Base-by-base conservation (phyloP, 2,113 vertebrate genomes). In the Ctenodactylus gundi region DNA sequence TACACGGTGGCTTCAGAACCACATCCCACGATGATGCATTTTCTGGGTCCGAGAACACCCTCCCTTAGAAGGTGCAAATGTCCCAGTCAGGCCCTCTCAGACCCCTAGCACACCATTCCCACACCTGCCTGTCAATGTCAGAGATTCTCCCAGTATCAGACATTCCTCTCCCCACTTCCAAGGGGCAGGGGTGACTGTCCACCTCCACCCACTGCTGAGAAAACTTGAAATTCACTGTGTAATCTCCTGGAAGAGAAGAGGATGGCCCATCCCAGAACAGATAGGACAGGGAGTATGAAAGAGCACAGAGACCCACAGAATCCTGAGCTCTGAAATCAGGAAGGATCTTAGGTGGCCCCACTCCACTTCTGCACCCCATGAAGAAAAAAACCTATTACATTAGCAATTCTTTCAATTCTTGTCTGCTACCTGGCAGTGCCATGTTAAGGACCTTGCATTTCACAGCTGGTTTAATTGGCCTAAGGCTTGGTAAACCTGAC, bases 381-480 rank as follows among this genome's bases (percentile, higher is more conserved):
- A 13, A 34, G 11, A 80, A 53, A 46, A 44, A 1, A 0, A 23
- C 83, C 15, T 4, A 58, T 53, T 17, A 44, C 11, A 29, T 11
- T 20, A 65, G 18, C 34, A n/a, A 67, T 9, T 34, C 34, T 3
- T 44, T 75, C n/a, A 49, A 7, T 20, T 1, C n/a, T 49, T 1
- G 3, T 21, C 49, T 8, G 9, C 46, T 11, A 1, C 18, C 53
- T 41, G 39, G n/a, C 62, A 58, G 55, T 15, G 18, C 55, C 0
- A 0, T 15, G 25, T 67, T 76, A 18, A 75, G 77, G 67, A 14
- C 49, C 77, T 72, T 3, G 29, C 23, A 8, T 34, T 34, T 89
- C 46, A 20, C 60, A 82, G 62, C 51, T 67, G 51, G n/a, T 27
- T 85, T 93, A 51, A 57, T 36, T 73, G 90, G 39, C 17, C 20